Base-by-base conservation (phyloP, 2,113 vertebrate species). In the Coptodon bakossiorum region DNA sequence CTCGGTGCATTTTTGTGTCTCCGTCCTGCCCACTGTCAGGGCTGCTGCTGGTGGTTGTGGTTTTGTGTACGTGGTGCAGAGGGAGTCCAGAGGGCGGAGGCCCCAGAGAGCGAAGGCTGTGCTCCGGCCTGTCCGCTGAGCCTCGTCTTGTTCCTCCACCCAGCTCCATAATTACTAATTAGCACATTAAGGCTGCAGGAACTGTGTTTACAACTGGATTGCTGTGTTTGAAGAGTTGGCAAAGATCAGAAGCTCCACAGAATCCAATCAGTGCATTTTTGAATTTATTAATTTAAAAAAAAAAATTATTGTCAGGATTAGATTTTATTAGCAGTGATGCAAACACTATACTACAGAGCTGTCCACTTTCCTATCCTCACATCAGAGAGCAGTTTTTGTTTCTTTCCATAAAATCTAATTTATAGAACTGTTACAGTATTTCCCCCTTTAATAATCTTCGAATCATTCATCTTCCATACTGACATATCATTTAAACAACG, bases 1-100 rank as follows among this genome's bases (percentile, higher is more conserved):
- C 84, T 79, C 3, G 13, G 2, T 82, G 68, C 84, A 91, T 92
- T 91, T 83, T 90, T 88, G 84, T 91, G 88, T 86, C 56, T 89
- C 63, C 2, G 8, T 13, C 68, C 90, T 57, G 59, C 86, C 82
- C 29, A 9, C 85, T 59, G 88, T 83, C 88, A 36, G 79, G 9
- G 68, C 68, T 78, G 52, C 61, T 80, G 78, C 52, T 80, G 82
- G 7, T 89, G 71, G 87, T 78, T 93, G 93, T 94, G 94, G 95
- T 94, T 95, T 95, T 93, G 95, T 91, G 88, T 84, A 95, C 94
- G 92, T 95, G 93, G 94, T 90, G 80, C 80, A 61, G 56, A 85
- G 61, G 2, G 38, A 81, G 83, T 87, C 83, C 83, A 29, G 73
- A 81, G 88, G 90, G 90, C 56, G 92, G 89, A 89, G 90, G 85